Base-by-base conservation (phyloP, 2,888 invertebrate species). In the Heliconius hortense region DNA sequence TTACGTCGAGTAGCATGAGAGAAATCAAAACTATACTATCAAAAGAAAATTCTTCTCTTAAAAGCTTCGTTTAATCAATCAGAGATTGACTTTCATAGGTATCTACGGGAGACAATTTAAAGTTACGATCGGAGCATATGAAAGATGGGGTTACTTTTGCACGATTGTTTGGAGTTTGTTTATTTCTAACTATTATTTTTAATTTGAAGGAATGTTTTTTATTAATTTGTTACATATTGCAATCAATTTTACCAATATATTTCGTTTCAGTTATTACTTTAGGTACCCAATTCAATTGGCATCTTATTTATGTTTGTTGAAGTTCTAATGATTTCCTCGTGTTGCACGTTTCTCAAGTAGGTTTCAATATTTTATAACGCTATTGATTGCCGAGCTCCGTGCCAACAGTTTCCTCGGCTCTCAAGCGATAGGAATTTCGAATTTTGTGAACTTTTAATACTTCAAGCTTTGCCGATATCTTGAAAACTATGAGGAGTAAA, bases 371-470 rank as follows among this genome's bases (percentile, higher is more conserved):
- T 76, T 73, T 71, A 78, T 72, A 71, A 70, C 68, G 53, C 62
- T 78, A 76, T 73, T 75, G 76, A 71, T 78, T 76, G 48, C 31
- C 59, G 64, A 56, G 72, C 76, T 75, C 67, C 56, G 62, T 76
- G 78, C 76, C 73, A 76, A 78, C 70, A 74, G 72, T 76, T 76
- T 75, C 72, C 60, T 60, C 43, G 39, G 43, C 70, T 60, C 39
- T 60, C 70, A n/a, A 35, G 59, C 59, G 60, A 24, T 39, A 21
- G 60, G 67, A 75, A 78, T 78, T 76, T 76, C 62, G 56, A 78
- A 76, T 70, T 72, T 74, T 62, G 53, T 70, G 74, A 76, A 76
- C 70, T 78, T 74, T 78, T 76, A 78, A 78, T 78, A 78, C 76
- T 76, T 78, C 76, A 76, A 76, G 72, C 72, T 73, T 76, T 71